Evolutionary conservation across 2,888 invertebrate species (phyloP), one percentile per base, ranked within the genome.

Genomic region (Iphiclides podalirius): DNA sequence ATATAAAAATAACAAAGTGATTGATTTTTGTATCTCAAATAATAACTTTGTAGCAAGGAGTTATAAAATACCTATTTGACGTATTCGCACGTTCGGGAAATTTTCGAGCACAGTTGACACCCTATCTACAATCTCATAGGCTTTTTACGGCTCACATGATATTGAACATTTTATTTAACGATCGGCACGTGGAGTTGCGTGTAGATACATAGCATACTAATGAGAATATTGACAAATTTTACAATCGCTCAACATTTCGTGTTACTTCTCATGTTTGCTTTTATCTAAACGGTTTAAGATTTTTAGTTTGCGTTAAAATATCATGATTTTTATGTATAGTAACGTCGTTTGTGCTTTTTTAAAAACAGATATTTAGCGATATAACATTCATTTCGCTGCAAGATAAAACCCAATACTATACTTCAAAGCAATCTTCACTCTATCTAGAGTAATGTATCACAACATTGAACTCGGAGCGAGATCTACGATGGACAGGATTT

Each of bases 41-140:
- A 20, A 20, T 20, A 6, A 20, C 20, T 3, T 20, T 4, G 6
- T 4, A 3, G 3, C 20, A 20, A 20, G 60, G 57, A 67, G 67
- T 67, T 70, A 69, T 72, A 61, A 67, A 72, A 67, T 67, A 64
- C 67, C 65, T 67, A 70, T 64, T 64, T 67, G 61, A 52, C 59
- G 59, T 70, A 58, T 73, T 70, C 70, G 65, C 64, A 68, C 67
- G 67, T 68, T 66, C 47, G 55, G 60, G 60, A 60, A 69, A 68
- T 64, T 72, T 71, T 66, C 63, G 66, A 59, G 68, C 63, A 67
- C 67, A 73, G 71, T 83, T 75, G 72, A 73, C 79, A 80, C 78
- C 70, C 70, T 66, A 74, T 77, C 63, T 67, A 63, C 65, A 64
- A 67, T 69, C 67, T 69, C 68, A 72, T 75, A 79, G 75, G 72